phyloP scores from a whole-genome alignment of 1,140 invertebrate species.

The Drosophila azteca region DNA sequence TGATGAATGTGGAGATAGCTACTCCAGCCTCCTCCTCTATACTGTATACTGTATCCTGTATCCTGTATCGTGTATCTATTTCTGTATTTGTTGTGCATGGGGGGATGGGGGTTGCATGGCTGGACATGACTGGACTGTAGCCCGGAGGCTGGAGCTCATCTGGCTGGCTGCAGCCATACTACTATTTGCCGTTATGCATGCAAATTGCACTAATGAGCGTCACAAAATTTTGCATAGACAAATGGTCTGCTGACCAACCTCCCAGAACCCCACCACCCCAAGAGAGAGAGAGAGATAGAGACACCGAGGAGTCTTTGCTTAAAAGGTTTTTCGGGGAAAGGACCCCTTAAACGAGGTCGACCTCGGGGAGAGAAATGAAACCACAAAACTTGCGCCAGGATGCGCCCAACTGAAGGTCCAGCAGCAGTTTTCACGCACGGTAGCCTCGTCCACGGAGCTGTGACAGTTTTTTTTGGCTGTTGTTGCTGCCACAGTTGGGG shows the following conservation, averaged over 20 bases:
- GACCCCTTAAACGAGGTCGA: constrained; percentile 55
- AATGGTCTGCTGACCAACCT: constrained; percentile 44
- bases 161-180: constrained; percentile 49
- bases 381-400: constrained; percentile 34
- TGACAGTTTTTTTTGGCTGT: constrained; percentile 45
- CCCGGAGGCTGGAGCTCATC: constrained; percentile 39
- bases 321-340: constrained; percentile 23
- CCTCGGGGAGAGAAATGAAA: constrained; percentile 26
- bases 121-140: constrained; percentile 24
- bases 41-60: constrained; percentile 22
- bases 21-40: too few species aligned
- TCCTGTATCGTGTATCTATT: constrained; percentile 23
- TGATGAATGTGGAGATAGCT: constrained; percentile 55
- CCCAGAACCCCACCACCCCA: not conserved
- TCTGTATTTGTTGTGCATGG: constrained; percentile 62
- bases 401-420: constrained; percentile 32
- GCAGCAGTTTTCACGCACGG: constrained; percentile 71
- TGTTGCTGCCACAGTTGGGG: too few species aligned
- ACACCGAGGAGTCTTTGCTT: constrained; percentile 6
- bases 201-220: constrained; percentile 78
- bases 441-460: constrained; percentile 49
- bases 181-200: constrained; percentile 74
- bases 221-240: constrained; percentile 75
- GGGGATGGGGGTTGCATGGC: constrained; percentile 33
- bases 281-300: not conserved